Evolutionary conservation across 2,113 vertebrate genomes (phyloP).

Genomic region (Capricornis sumatraensis): DNA sequence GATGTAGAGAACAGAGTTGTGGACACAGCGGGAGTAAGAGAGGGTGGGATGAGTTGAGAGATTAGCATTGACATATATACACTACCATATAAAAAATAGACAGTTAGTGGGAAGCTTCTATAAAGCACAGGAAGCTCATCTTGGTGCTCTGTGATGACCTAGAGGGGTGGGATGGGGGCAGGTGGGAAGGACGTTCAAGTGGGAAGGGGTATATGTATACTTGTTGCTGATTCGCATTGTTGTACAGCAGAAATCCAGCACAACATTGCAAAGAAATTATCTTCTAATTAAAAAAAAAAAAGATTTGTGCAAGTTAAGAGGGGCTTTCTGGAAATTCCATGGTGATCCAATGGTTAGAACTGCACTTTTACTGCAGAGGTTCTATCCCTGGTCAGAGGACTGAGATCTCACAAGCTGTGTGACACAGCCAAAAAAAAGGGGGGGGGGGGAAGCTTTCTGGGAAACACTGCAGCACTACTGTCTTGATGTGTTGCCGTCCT

Average conservation of each 20-base stretch:
- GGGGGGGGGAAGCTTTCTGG: neutral
- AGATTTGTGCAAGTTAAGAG: neutral
- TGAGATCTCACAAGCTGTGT: neutral
- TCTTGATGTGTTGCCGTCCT: neutral
- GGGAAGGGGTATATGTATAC: neutral
- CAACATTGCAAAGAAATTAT: neutral
- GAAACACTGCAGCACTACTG: neutral
- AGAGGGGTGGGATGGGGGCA: neutral
- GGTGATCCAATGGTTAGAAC: neutral
- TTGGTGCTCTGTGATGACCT: neutral
- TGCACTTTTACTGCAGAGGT: neutral
- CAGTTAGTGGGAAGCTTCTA: neutral
- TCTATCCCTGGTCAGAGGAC: neutral
- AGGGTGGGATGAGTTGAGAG: neutral
- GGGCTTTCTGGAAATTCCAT: neutral
- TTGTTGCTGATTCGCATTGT: neutral
- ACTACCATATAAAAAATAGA: neutral
- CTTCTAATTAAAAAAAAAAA: neutral
- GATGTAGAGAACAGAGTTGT: neutral
- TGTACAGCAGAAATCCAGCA: neutral
- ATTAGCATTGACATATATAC: neutral
- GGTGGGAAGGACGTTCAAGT: neutral
- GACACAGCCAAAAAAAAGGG: neutral
- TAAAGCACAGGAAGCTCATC: neutral
- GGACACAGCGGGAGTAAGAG: neutral